These are phyloP conservation scores for Dynastes tityus DNA, from an alignment of 2,888 invertebrate genomes.

Conservation along the genomic window DNA sequence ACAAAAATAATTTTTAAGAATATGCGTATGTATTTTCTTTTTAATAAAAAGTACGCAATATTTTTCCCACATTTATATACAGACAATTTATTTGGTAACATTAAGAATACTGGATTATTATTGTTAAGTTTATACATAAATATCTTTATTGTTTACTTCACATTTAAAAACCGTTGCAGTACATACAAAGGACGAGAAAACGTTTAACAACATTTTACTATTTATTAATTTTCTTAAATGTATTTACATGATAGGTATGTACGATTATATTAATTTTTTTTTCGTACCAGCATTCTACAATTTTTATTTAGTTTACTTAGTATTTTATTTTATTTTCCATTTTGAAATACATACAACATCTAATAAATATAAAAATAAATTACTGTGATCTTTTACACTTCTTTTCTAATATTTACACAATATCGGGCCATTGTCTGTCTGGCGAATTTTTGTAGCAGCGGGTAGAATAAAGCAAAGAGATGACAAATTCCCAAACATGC, in stretches of 20 bases:
- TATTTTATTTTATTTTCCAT: conserved; percentile 15
- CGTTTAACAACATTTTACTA: conserved; percentile 55
- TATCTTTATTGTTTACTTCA: conserved; percentile 56
- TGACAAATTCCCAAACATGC: conserved; percentile 5
- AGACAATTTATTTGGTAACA: conserved; percentile 65
- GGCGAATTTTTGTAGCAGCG: not conserved
- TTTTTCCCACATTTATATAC: conserved; percentile 64
- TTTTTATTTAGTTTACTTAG: conserved; percentile 43
- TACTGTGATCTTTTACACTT: conserved; percentile 60
- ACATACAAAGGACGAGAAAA: conserved; percentile 56
- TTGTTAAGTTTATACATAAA: conserved; percentile 63
- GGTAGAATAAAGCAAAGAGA: conserved; percentile 27
- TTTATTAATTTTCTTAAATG: conserved; percentile 51
- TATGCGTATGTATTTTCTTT: conserved; percentile 58
- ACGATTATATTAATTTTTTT: conserved; percentile 23
- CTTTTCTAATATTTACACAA: conserved; percentile 50
- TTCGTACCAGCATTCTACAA: conserved; percentile 49
- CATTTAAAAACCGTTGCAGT: conserved; percentile 60
- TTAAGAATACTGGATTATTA: conserved; percentile 70
- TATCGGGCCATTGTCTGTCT: conserved; percentile 11
- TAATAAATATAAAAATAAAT: conserved; percentile 68
- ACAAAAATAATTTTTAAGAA: conserved; percentile 55
- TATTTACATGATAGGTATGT: conserved; percentile 36
- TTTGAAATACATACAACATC: conserved; percentile 59
- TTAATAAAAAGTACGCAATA: conserved; percentile 66